Evolutionary conservation across 2,888 invertebrate genomes (phyloP).

Genomic region (Drosophila vallismaia): DNA sequence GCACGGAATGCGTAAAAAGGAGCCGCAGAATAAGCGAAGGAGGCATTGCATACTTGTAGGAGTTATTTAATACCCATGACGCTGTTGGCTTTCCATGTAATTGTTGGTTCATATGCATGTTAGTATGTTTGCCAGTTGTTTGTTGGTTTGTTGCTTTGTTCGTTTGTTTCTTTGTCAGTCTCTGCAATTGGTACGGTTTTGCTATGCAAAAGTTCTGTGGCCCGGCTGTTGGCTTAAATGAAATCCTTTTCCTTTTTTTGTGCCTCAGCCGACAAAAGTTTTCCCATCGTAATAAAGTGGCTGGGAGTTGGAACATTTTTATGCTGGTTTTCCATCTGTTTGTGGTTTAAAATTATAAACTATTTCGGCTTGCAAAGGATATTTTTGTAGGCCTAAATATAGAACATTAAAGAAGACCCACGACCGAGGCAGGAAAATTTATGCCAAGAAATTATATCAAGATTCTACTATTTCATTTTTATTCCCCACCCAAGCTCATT

Average conservation of each 20-base stretch:
- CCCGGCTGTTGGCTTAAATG: conserved; percentile 24
- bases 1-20: conserved; percentile 30
- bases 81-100: conserved; percentile 65
- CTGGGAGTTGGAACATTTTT: conserved; percentile 35
- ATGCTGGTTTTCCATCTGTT: conserved; percentile 4
- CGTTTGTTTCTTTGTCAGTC: conserved; percentile 36
- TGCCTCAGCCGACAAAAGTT: conserved; percentile 36
- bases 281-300: conserved; percentile 64
- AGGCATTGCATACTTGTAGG: conserved; percentile 69
- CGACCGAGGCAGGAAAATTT: neutral
- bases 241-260: conserved; percentile 37
- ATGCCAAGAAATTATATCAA: neutral
- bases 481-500: conserved; percentile 4
- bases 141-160: conserved; percentile 3
- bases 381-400: neutral
- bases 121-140: conserved; percentile 2
- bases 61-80: conserved; percentile 69
- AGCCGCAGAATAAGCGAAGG: conserved; percentile 19
- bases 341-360: conserved; percentile 48
- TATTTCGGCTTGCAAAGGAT: conserved; percentile 2
- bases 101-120: conserved; percentile 50
- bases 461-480: neutral
- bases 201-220: conserved; percentile 67
- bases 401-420: neutral
- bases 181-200: conserved; percentile 45